phyloP scores from a whole-genome alignment of 2,113 vertebrate genomes.

The Cyphotilapia sp. region DNA sequence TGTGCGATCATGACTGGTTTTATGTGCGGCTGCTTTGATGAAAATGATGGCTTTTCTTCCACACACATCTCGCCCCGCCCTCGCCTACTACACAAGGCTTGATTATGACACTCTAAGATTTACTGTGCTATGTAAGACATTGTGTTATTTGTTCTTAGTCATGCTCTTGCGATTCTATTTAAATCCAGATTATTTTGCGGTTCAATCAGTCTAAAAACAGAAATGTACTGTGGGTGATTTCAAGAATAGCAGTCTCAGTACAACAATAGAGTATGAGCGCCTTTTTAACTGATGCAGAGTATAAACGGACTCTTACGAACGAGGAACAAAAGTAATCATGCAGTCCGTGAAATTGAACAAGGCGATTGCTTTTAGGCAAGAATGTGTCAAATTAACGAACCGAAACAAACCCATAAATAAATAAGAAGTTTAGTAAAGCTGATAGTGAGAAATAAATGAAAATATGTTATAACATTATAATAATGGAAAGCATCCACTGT shows the following conservation, averaged over 20 bases:
- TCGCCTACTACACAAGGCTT: neutral
- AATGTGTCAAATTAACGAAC: neutral
- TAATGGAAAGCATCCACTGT: neutral
- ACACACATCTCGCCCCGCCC: neutral
- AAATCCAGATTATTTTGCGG: conserved; percentile 40
- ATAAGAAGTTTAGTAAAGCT: neutral
- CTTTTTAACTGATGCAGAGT: neutral
- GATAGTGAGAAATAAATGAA: neutral
- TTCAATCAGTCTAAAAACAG: conserved; percentile 44
- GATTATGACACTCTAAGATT: conserved; percentile 30
- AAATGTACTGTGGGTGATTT: neutral
- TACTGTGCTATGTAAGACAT: conserved; percentile 13
- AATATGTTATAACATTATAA: neutral
- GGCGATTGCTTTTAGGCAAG: neutral
- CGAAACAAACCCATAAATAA: neutral
- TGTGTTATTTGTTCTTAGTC: conserved; percentile 17
- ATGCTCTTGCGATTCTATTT: conserved; percentile 38
- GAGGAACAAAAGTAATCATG: neutral
- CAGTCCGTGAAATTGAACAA: neutral
- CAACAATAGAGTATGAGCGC: neutral
- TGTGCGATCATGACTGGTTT: neutral
- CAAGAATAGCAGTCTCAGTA: conserved; percentile 22
- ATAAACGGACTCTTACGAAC: neutral
- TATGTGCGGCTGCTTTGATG: neutral
- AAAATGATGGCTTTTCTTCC: neutral